Evolutionary conservation across 1,140 invertebrate genomes (phyloP), one percentile per base, ranked within the genome.

Genomic region (Ostrea edulis): DNA sequence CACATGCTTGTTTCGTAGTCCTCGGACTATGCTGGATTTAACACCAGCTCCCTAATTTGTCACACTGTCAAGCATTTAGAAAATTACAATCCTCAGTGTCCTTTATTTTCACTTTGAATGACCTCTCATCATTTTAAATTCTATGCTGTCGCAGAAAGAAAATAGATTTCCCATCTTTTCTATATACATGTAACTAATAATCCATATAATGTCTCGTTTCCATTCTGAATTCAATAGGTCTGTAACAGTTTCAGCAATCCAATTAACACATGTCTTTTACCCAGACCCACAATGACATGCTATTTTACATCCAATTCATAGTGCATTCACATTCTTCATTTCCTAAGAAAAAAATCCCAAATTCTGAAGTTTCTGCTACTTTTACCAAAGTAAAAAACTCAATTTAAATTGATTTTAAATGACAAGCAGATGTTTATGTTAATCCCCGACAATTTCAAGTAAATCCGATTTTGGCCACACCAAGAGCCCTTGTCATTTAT

Each of bases 401-500:
- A 2, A 17, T 25, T 25, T 17, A 77, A 77, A 77, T 77, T 29
- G 68, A 77, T 11, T 77, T 77, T 29, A 77, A 29, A 77, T 35
- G 68, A 77, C 25, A 35, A 77, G 68, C 29, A 77, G 25, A 77
- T 77, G 68, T 35, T 2, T 35, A 77, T 17, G 29, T 8, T 77
- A 77, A 77, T 77, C 68, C 68, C 22, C 35, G 22, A 29, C 25
- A 29, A 77, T 77, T 25, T 25, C 4, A 35, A 25, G 29, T 35
- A 77, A 77, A 77, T 77, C 68, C 68, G 25, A 77, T 77, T 77
- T 25, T 77, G 68, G 25, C 68, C 68, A 77, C 68, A 77, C 68
- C 29, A 0, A 22, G 29, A 77, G 22, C 68, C 68, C 22, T 25
- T 14, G 8, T 77, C 68, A 77, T 77, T 77, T 77, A 22, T 14